Evolutionary conservation across 2,113 vertebrate genomes (phyloP), one percentile per base, ranked within the genome.

Genomic region (Monarcha castaneiventris): DNA sequence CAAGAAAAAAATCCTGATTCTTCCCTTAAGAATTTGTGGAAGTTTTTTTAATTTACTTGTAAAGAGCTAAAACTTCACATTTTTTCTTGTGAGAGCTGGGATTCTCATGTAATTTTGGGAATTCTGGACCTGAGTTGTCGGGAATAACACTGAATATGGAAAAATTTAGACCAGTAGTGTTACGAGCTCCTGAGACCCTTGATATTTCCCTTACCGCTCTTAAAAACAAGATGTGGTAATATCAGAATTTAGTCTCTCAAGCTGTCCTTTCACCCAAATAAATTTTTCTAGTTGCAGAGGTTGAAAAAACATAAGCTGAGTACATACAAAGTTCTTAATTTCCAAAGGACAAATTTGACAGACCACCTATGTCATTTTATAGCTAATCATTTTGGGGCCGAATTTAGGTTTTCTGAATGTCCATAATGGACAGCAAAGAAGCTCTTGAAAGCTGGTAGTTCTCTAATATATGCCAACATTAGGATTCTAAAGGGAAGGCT

Each of bases 301-400:
- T 75, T 94, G 75, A 79, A 69, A 91, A 89, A 90, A 89, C 74
- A 82, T 68, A 91, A 94, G 55, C 61, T 46, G 61, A 74, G 51
- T 55, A 58, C 2, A 4, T 62, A 54, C 21, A 35, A 84, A 86
- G 48, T 88, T 88, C 55, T 84, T 85, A n/a, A 93, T 88, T 94
- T 92, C 94, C 6, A 0, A 94, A 74, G 64, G 55, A 80, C 83
- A 80, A 67, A 86, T 92, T 86, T 78, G 64, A 62, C 44, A 77
- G 90, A 74, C 44, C 25, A 35, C 49, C 66, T 62, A 51, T 3
- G 3, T 72, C 92, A 51, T 41, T 78, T 89, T 81, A 59, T 62
- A 78, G 62, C n/a, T 66, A 64, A 73, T 78, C 7, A 25, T 76
- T 81, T 81, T 4, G 8, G 43, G 77, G 18, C 20, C 0, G 2